phyloP scores from a whole-genome alignment of 2,113 vertebrate genomes.

The western clawed frog (Xenopus tropicalis) region UCB_Xtro_10.0 CM004450.2:86480501-86481000 shows the following conservation, averaged over 20 bases:
- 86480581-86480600: constrained; percentile 42
- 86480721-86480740: constrained; percentile 12
- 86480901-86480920: background rate
- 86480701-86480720: constrained; percentile 32
- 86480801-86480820: background rate
- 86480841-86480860: too few relatives aligned
- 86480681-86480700: constrained; percentile 33
- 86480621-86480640: too few relatives aligned
- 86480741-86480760: background rate
- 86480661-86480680: constrained; percentile 14
- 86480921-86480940: background rate
- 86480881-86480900: background rate
- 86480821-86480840: too few relatives aligned
- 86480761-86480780: background rate
- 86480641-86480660: background rate
- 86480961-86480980: background rate
- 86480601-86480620: constrained; percentile 2
- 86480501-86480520: constrained; percentile 37
- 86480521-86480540: constrained; percentile 31
- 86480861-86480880: too few relatives aligned
- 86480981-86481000: constrained; percentile 12
- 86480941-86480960: constrained; percentile 4
- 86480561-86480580: constrained; percentile 48
- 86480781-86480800: too few relatives aligned
- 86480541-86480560: constrained; percentile 43